phyloP scores from a whole-genome alignment of 2,113 vertebrate genomes.

The Ranitomeya imitator region DNA sequence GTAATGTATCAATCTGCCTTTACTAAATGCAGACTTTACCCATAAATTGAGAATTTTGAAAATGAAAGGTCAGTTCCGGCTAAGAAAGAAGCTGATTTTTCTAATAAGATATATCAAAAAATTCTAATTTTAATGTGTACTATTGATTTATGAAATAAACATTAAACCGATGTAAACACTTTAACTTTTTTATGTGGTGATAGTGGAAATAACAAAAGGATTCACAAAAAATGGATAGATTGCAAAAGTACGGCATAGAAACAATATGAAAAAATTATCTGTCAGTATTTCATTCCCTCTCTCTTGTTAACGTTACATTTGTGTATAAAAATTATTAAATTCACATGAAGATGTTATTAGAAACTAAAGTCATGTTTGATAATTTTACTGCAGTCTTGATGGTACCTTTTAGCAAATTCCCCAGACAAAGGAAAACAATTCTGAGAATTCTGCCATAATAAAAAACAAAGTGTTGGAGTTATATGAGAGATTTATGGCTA shows the following conservation, averaged over 20 bases:
- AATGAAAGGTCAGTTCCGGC: too few species aligned
- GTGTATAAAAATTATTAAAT: background rate
- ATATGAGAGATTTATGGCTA: slow-evolving; percentile 37
- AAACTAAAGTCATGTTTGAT: slow-evolving; percentile 2
- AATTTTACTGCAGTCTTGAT: background rate
- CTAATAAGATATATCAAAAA: too few species aligned
- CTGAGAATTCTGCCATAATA: slow-evolving; percentile 10
- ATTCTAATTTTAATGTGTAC: too few species aligned
- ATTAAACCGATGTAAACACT: too few species aligned
- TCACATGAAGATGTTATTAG: background rate
- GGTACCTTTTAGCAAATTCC: slow-evolving; percentile 26
- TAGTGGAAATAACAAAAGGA: too few species aligned
- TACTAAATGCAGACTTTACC: too few species aligned
- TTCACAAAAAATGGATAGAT: too few species aligned
- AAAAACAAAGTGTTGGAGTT: slow-evolving; percentile 19
- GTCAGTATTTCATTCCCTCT: background rate
- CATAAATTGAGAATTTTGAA: too few species aligned
- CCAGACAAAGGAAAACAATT: slow-evolving; percentile 24
- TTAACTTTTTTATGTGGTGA: too few species aligned
- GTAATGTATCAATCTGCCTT: too few species aligned
- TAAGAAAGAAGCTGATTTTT: too few species aligned
- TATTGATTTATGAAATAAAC: too few species aligned
- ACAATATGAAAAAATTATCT: background rate
- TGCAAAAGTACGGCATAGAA: background rate
- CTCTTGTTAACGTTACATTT: background rate